Conservation (phyloP, 2,797 vertebrate genomes). For the Holocentrus rufus region DNA sequence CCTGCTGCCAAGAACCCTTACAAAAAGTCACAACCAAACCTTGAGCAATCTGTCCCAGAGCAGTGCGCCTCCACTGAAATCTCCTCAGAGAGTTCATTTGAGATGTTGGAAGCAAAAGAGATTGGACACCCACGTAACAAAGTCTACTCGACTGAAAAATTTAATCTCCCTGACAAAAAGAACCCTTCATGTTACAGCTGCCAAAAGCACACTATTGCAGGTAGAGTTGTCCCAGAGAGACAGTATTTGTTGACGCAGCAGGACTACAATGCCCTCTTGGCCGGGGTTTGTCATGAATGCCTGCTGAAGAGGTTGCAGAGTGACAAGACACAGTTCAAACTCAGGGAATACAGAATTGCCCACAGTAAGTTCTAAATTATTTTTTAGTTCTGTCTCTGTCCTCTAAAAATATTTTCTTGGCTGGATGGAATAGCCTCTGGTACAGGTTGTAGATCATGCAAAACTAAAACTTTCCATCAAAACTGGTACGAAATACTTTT, state of each 20-base stretch:
- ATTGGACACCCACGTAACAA: neutral
- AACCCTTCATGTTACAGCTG: conserved; percentile 69
- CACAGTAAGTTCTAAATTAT: conserved; percentile 82
- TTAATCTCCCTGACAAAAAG: neutral
- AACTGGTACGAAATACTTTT: no score
- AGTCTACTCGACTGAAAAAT: conserved; percentile 17
- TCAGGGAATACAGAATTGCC: conserved; percentile 66
- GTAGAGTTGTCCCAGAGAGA: conserved; percentile 45
- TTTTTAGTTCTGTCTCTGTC: neutral
- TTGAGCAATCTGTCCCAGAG: neutral
- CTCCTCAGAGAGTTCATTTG: conserved; percentile 70
- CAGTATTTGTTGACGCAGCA: conserved; percentile 77
- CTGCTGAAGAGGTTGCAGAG: conserved; percentile 84
- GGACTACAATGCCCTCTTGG: conserved; percentile 86
- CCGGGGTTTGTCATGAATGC: conserved; percentile 88
- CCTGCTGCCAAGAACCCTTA: neutral
- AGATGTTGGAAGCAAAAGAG: conserved; percentile 59
- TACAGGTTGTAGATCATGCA: no score
- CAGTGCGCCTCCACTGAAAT: conserved; percentile 49
- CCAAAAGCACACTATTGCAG: conserved; percentile 37
- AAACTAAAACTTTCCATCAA: no score
- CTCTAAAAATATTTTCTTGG: neutral
- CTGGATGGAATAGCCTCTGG: neutral
- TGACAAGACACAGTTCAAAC: conserved; percentile 80
- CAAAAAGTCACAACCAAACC: conserved; percentile 5